Evolutionary conservation across 2,888 invertebrate species (phyloP).

Genomic region (Metallyticus violacea): DNA sequence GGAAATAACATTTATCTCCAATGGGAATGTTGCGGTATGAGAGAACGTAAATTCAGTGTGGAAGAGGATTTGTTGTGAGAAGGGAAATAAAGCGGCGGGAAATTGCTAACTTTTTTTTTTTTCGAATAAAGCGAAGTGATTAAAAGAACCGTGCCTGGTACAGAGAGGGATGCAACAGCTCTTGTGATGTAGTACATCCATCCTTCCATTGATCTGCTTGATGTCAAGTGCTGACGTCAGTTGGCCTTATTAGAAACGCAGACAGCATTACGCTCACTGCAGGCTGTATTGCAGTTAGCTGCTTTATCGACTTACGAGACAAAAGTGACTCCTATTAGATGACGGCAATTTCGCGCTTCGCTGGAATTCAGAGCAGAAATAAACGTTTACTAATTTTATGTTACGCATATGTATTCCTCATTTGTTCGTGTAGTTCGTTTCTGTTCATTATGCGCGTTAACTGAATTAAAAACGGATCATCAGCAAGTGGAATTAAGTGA

Average conservation of each 20-base stretch:
- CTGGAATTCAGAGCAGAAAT: no score
- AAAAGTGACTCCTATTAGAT: not conserved
- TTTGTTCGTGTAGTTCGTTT: no score
- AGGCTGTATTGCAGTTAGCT: not conserved
- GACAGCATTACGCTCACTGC: not conserved
- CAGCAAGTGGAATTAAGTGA: no score
- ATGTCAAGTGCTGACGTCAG: not conserved
- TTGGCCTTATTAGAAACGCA: not conserved
- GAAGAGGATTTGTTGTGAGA: not conserved
- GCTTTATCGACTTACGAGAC: not conserved
- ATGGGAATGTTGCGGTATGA: not conserved
- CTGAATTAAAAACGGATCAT: no score
- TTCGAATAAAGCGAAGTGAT: not conserved
- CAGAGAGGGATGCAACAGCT: not conserved
- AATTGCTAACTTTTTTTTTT: not conserved
- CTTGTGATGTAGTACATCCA: not conserved
- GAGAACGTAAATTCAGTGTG: not conserved
- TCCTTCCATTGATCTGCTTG: not conserved
- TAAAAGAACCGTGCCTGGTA: not conserved
- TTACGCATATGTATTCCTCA: no score
- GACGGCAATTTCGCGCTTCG: not conserved
- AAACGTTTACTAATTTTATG: no score
- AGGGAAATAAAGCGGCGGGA: not conserved
- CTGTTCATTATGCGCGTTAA: no score
- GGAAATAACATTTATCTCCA: not conserved